phyloP scores from a whole-genome alignment of 2,113 vertebrate species.

The Smithornis capensis region DNA sequence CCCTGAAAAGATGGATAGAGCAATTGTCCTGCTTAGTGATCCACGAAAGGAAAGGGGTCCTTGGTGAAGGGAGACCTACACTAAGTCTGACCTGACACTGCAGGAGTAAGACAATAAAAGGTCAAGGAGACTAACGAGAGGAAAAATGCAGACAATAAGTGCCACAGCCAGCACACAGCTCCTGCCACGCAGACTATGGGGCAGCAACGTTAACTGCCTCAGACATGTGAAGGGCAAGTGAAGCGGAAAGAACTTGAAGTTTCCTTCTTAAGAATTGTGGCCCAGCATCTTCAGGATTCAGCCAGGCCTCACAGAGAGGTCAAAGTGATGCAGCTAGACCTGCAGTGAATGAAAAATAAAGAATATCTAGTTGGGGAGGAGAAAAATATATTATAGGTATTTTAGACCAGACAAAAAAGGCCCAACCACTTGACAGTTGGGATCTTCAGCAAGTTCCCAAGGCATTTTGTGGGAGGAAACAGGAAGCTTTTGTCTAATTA shows the following conservation, averaged over 20 bases:
- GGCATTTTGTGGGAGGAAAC: neutral
- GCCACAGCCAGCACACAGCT: conserved; percentile 68
- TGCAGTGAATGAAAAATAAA: conserved; percentile 47
- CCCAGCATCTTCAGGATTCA: conserved; percentile 68
- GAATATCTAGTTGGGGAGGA: conserved; percentile 45
- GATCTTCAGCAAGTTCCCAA: neutral
- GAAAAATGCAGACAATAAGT: conserved; percentile 77
- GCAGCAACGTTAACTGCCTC: conserved; percentile 73
- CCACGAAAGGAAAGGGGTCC: conserved; percentile 83
- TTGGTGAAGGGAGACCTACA: conserved; percentile 74
- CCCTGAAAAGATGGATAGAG: conserved; percentile 87
- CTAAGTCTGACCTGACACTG: conserved; percentile 76
- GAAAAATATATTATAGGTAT: neutral
- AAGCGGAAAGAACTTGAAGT: conserved; percentile 75
- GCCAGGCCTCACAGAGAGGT: conserved; percentile 67
- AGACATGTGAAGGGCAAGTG: conserved; percentile 78
- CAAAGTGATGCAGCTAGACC: conserved; percentile 57
- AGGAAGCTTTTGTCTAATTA: neutral
- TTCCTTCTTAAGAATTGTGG: conserved; percentile 75
- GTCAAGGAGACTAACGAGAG: conserved; percentile 86
- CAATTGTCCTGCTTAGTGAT: conserved; percentile 91
- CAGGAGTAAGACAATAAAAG: conserved; percentile 75
- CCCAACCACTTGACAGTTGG: neutral
- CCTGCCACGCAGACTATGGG: conserved; percentile 69
- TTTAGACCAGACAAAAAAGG: neutral